Base-by-base conservation (phyloP, 1,140 invertebrate species). In the Drosophila sproati region DNA sequence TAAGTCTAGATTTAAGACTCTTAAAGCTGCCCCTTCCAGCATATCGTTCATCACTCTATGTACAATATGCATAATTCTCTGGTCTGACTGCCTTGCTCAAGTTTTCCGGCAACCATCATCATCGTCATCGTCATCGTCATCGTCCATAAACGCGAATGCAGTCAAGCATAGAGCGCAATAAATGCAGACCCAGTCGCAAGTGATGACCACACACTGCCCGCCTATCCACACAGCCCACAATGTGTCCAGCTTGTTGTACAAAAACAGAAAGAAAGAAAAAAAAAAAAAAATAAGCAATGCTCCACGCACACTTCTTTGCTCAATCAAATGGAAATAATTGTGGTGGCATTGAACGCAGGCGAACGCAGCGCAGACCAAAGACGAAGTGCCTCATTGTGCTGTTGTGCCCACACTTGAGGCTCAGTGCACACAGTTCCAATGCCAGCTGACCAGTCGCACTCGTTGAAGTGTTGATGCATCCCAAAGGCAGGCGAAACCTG, bases 261-360 rank as follows among this genome's bases (percentile, higher is more conserved):
- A 50, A 66, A 50, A 56, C 45, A 34, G 28, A 57, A 54, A 82
- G 1, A 7, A 55, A 41, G 10, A 56, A 43, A 55, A 54, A 28
- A 63, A 56, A 32, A 39, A 69, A 62, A 52, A 60, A 57, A 69
- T 60, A 80, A 82, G 73, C 41, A 77, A 77, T 60, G 50, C 60
- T 69, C 76, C 75, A 80, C 83, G 73, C 70, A 88, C 83, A 88
- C 83, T 87, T 87, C 83, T 87, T 80, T 87, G 83, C 83, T 77
- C 83, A 87, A 87, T 87, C 83, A 87, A 88, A 88, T 88, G 83
- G 85, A 87, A 87, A 88, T 87, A 87, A 88, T 87, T 88, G 83
- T 88, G 83, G 73, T 87, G 73, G 70, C 75, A 78, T 75, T 56
- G 20, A 12, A 52, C 32, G 32, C 12, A 20, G 37, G 8, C 37